Evolutionary conservation across 92 coral and sea anemone genomes (phyloP).

Genomic region (Meandrina meandrites): DNA sequence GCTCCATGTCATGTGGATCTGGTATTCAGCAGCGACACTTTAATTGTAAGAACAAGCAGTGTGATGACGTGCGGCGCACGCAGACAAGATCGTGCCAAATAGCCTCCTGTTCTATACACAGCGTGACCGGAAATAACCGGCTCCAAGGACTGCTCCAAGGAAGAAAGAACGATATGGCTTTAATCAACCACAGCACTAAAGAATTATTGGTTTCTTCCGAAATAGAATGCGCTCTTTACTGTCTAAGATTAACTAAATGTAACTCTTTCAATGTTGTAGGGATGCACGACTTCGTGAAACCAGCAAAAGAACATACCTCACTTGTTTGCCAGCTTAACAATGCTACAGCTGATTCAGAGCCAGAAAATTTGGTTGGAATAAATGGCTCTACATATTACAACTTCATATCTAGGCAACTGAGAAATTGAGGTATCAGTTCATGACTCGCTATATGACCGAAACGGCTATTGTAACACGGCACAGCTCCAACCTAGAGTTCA

Average conservation of each 20-base stretch:
- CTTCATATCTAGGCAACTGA: neutral
- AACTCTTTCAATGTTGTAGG: neutral
- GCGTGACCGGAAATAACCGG: neutral
- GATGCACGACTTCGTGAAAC: neutral
- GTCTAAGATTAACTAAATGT: neutral
- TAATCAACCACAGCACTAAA: neutral
- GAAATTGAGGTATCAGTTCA: neutral
- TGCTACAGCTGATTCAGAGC: conserved; percentile 9
- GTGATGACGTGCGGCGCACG: neutral
- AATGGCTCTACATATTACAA: neutral
- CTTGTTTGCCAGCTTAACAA: conserved; percentile 21
- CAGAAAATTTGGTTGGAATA: neutral
- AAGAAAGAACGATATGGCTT: neutral
- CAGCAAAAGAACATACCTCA: neutral
- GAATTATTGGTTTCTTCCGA: conserved; percentile 10
- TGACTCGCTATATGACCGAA: no score
- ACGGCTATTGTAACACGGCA: no score
- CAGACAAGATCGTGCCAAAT: neutral
- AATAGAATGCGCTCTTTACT: conserved; percentile 21
- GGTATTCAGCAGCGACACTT: conserved; percentile 6
- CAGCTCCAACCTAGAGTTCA: no score
- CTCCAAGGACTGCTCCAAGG: neutral
- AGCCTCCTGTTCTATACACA: neutral
- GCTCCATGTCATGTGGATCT: conserved; percentile 10
- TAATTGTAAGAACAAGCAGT: neutral